Evolutionary conservation across 2,113 vertebrate genomes (phyloP).

Genomic region (Triplophysa rosa): DNA sequence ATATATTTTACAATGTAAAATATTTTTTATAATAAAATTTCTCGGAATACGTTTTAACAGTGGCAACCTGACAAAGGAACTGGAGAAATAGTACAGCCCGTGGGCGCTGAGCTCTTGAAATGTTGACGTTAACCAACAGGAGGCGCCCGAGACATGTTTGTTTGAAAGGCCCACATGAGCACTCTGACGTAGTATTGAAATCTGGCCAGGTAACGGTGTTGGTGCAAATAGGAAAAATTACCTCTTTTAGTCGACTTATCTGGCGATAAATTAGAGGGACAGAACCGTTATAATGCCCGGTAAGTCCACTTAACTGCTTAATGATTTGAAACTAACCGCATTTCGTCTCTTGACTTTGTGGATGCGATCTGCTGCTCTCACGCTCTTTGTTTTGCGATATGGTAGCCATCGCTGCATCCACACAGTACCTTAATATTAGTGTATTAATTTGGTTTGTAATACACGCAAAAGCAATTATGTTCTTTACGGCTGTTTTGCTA

Average conservation of each 20-base stretch:
- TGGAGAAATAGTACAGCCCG: neutral
- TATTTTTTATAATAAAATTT: too few relatives aligned
- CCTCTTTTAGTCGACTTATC: conserved; percentile 25
- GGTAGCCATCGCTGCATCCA: conserved; percentile 6
- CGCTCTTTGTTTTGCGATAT: conserved; percentile 30
- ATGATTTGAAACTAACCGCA: neutral
- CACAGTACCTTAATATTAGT: neutral
- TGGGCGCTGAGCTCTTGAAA: neutral
- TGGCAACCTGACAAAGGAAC: too few relatives aligned
- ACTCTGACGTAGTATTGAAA: conserved; percentile 51
- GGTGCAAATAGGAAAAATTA: conserved; percentile 36
- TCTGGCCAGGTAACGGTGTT: conserved; percentile 54
- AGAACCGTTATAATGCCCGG: conserved; percentile 46
- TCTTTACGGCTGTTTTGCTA: neutral
- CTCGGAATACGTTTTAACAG: too few relatives aligned
- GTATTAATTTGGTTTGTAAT: too few relatives aligned
- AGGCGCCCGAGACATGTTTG: conserved; percentile 24
- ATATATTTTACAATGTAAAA: too few relatives aligned
- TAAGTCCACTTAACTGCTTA: conserved; percentile 17
- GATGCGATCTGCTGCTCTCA: neutral
- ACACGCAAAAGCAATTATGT: too few relatives aligned
- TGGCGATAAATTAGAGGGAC: conserved; percentile 17
- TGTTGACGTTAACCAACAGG: neutral
- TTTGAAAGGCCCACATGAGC: conserved; percentile 51
- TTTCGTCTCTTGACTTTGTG: conserved; percentile 5